Evolutionary conservation across 2,797 vertebrate genomes (phyloP), one percentile per base, ranked within the genome.

Genomic region (Vultur gryphus): DNA sequence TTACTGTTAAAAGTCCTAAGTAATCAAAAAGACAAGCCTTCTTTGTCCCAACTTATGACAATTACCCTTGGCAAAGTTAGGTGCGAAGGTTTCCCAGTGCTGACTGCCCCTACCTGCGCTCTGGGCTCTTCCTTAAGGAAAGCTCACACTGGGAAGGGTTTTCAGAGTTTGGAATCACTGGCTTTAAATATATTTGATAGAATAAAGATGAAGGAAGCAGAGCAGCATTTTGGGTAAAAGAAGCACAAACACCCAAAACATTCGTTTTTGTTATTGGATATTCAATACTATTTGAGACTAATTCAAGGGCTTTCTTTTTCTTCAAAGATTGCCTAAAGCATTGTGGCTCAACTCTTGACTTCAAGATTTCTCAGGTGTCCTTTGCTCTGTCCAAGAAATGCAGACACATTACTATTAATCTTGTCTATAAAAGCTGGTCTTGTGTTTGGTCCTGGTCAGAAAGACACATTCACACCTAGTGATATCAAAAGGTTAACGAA

Each of bases 121-220:
- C 44, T 70, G n/a, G 31, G 37, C 7, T 44, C 28, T 73, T 91
- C 52, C 70, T 75, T 49, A 88, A 61, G 35, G 37, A 86, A 66
- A 89, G 16, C 5, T 86, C 39, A 33, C 26, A 20, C 15, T 1
- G 2, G 39, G 33, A 69, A 86, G 21, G 12, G 48, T 25, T 71
- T 87, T 59, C 35, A 0, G 1, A 46, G 7, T 75, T 43, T 43
- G 37, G 16, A 62, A 58, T 67, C 0, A 0, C 12, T 93, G 35
- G 13, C 13, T 86, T 92, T 58, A 46, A 6, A 39, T 6, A 4
- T 62, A 71, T 37, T 81, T 65, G 33, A 28, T 18, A 67, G 31
- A 73, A 66, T 31, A 64, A 89, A 77, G 44, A 49, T 37, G 19
- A 87, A 94, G 41, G 8, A 76, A 87, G 16, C 44, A 61, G 57